Conservation (phyloP, 2,797 vertebrate genomes). For the Pampus argenteus region DNA sequence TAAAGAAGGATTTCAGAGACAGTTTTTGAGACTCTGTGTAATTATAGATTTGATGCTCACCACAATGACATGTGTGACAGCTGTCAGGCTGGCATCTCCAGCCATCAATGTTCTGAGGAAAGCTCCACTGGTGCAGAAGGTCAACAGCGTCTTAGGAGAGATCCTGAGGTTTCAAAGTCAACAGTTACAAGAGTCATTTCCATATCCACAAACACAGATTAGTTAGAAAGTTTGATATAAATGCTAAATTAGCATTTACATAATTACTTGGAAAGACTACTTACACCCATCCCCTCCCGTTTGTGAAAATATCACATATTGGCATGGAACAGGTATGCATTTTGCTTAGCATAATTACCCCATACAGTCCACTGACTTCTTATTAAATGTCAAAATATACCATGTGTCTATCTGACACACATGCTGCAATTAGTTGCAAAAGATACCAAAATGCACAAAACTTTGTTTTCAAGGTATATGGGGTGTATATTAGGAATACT, state of each 20-base stretch:
- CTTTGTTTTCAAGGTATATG: no score
- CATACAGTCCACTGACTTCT: no score
- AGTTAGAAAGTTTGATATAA: not conserved
- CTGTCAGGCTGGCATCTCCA: conserved; percentile 88
- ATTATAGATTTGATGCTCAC: conserved; percentile 75
- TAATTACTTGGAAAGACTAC: no score
- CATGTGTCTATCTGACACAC: no score
- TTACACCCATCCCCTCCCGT: no score
- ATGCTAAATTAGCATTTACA: not conserved
- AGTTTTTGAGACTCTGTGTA: not conserved
- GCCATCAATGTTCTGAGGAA: conserved; percentile 94
- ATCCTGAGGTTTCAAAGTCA: conserved; percentile 82
- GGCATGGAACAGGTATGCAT: no score
- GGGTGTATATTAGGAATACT: no score
- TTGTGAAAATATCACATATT: no score
- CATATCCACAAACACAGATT: not conserved
- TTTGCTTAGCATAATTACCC: no score
- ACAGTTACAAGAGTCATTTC: conserved; percentile 1
- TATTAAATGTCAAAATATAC: no score
- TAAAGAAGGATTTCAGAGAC: not conserved
- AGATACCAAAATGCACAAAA: no score
- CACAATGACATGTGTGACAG: conserved; percentile 96
- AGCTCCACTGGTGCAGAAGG: conserved; percentile 95
- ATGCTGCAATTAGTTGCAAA: no score
- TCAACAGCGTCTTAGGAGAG: conserved; percentile 94